phyloP scores from a whole-genome alignment of 2,888 invertebrate genomes.

The Kryphioiulus occultus region DNA sequence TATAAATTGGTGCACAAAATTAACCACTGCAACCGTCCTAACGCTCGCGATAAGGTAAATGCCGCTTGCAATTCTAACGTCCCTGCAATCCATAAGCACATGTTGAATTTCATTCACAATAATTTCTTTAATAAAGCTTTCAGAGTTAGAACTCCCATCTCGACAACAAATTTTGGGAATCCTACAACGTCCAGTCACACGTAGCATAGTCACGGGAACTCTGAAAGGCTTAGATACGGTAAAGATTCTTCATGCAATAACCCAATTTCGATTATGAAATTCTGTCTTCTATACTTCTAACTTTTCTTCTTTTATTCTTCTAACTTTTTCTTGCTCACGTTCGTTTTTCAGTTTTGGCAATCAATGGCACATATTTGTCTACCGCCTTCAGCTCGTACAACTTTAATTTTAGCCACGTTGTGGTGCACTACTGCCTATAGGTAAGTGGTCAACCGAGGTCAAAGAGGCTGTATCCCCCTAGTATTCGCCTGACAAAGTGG shows the following conservation, averaged over 20 bases:
- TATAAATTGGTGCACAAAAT: slow-evolving; percentile 63
- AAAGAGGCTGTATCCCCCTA: no score
- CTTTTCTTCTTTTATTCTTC: no score
- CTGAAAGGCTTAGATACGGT: slow-evolving; percentile 65
- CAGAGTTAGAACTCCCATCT: slow-evolving; percentile 75
- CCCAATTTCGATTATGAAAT: background rate
- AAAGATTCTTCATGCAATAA: slow-evolving; percentile 51
- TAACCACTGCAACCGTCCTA: slow-evolving; percentile 56
- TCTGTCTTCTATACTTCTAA: no score
- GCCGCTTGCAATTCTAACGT: background rate
- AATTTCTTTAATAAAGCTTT: slow-evolving; percentile 63
- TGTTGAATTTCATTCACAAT: background rate
- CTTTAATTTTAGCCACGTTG: slow-evolving; percentile 70
- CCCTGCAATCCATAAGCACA: background rate
- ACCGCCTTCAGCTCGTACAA: slow-evolving; percentile 70
- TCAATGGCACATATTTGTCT: slow-evolving; percentile 74
- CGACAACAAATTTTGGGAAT: slow-evolving; percentile 53
- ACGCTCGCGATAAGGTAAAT: slow-evolving; percentile 68
- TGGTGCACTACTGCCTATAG: slow-evolving; percentile 69
- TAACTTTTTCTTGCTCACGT: background rate
- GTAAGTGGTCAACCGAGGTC: slow-evolving; percentile 57
- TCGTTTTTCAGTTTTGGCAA: slow-evolving; percentile 70
- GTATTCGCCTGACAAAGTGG: no score
- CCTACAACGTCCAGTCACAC: slow-evolving; percentile 66
- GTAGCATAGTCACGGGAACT: slow-evolving; percentile 66